Conservation (phyloP, 2,797 vertebrate species). For the Falco concolor region DNA sequence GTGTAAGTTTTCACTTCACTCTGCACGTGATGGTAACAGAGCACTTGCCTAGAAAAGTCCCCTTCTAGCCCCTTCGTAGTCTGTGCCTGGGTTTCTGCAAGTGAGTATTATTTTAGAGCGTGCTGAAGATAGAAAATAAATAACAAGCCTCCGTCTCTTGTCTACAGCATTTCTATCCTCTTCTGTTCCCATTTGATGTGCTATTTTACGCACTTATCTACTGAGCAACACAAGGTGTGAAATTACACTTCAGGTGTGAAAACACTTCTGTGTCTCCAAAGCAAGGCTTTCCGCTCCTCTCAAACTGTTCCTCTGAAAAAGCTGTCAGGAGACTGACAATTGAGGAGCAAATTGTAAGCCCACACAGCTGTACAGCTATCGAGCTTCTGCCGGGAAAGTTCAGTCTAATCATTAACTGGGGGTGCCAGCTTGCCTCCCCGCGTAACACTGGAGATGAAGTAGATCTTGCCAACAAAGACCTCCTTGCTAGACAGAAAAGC, state of each 20-base stretch:
- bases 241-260: conserved; percentile 79
- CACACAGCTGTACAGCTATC: conserved; percentile 33
- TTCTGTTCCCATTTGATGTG: conserved; percentile 72
- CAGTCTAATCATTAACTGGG: not conserved
- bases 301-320: conserved; percentile 68
- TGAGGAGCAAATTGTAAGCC: conserved; percentile 38
- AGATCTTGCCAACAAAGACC: conserved; percentile 14
- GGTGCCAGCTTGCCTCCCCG: not conserved
- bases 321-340: conserved; percentile 66
- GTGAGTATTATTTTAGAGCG: conserved; percentile 42
- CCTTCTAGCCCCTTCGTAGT: conserved; percentile 43
- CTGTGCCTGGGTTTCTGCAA: conserved; percentile 37
- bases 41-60: conserved; percentile 40
- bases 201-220: conserved; percentile 75
- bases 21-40: not conserved
- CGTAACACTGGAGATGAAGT: not conserved
- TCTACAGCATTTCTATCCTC: conserved; percentile 64
- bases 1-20: not conserved
- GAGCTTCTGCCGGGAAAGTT: conserved; percentile 8
- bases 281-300: conserved; percentile 64
- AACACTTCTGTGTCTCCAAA: conserved; percentile 72
- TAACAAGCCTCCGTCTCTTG: conserved; percentile 62
- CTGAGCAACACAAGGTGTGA: conserved; percentile 77
- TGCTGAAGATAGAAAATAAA: conserved; percentile 64
- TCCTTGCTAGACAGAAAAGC: not conserved